Evolutionary conservation across 2,888 invertebrate genomes (phyloP).

Genomic region (Operophtera brumata): DNA sequence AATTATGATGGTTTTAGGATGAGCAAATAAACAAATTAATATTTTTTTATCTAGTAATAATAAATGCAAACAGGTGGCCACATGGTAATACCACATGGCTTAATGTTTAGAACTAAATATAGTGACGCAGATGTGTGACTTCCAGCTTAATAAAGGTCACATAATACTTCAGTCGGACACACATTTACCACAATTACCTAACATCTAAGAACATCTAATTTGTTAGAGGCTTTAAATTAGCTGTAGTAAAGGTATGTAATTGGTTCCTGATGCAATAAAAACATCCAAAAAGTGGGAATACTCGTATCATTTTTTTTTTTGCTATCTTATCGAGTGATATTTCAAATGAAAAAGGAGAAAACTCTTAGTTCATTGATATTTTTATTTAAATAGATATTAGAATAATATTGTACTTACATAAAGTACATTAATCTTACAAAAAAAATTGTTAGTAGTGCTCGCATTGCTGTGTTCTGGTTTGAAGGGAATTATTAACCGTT

Average conservation of each 20-base stretch:
- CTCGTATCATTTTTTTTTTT: no score
- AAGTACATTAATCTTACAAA: no score
- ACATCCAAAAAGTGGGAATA: no score
- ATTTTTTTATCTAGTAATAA: not conserved
- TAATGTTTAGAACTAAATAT: conserved; percentile 53
- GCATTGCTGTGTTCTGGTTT: no score
- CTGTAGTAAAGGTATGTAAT: conserved; percentile 1
- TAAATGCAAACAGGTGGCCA: conserved; percentile 20
- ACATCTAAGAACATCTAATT: conserved; percentile 22
- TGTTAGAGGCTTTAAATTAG: conserved; percentile 20
- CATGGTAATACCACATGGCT: conserved; percentile 33
- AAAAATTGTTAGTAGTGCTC: no score
- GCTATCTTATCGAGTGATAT: no score
- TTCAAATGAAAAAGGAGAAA: no score
- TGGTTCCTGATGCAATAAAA: conserved; percentile 7
- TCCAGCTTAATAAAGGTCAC: conserved; percentile 52
- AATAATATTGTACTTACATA: no score
- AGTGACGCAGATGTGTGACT: conserved; percentile 52
- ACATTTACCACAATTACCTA: conserved; percentile 15
- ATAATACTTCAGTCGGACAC: conserved; percentile 6
- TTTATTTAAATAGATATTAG: no score
- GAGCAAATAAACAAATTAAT: not conserved
- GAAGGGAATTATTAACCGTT: no score
- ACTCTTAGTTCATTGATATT: no score
- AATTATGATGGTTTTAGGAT: no score